Base-by-base conservation (phyloP, 2,888 invertebrate species). In the Homarus gammarus region DNA sequence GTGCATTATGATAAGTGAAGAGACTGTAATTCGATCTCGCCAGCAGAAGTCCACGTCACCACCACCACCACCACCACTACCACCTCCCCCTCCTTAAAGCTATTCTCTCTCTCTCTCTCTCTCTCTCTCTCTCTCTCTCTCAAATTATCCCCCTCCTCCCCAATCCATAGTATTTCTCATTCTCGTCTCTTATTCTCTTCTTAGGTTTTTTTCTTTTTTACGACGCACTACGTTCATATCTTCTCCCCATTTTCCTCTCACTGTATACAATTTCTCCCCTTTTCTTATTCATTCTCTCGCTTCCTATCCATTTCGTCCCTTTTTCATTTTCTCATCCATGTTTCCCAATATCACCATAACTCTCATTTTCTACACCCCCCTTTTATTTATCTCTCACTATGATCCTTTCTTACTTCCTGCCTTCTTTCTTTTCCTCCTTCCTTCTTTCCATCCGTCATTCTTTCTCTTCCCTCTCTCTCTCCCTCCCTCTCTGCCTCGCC, bases 1-100 rank as follows among this genome's bases (percentile, higher is more conserved):
- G 18, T 61, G 79, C 79, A 79, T 79, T 56, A 79, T 61, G 79
- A 79, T 79, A 79, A 79, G 61, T 79, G 79, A 61, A 79, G 79
- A 61, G 79, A 61, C 31, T 10, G 79, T 79, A n/a, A 79, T 61
- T 61, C 61, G 61, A 79, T 61, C 79, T 38, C 8, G 31, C 79
- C 38, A n/a, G 61, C 38, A 18, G n/a, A n/a, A n/a, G 8, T 22
- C 72, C 27, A 15, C 73, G 36, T 49, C 8, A 3, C 31, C 73
- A 40, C 31, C 36, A 31, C 49, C 75, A 44, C 75, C 49, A 44
- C 49, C 75, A 31, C 31, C 73, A 38, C 75, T n/a, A 3, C 31
- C 73, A 40, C 31, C 36, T 49, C 49, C 75, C 49, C 75, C 49
- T 49, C 49, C 75, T 27, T 49, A 33, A 31, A 51, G 51, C 33